Evolutionary conservation across 2,888 invertebrate species (phyloP).

Genomic region (Orthosia gothica): DNA sequence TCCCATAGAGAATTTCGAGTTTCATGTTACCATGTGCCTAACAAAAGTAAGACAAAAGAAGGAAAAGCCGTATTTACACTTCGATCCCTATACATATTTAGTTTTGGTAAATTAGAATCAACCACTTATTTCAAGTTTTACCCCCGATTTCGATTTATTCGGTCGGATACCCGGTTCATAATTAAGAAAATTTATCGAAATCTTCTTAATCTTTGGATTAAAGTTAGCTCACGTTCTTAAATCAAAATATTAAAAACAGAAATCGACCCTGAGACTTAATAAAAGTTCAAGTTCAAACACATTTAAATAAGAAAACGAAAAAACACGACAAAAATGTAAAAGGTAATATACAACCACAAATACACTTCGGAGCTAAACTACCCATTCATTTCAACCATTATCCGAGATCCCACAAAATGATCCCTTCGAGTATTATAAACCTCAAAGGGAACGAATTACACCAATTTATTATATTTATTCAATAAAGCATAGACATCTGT

Average conservation of each 20-base stretch:
- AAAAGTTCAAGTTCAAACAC: not conserved
- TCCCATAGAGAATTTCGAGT: not conserved
- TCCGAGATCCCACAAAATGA: constrained; percentile 16
- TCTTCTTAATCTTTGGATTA: too few relatives aligned
- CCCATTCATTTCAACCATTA: constrained; percentile 7
- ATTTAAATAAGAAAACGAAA: not conserved
- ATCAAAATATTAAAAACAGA: too few relatives aligned
- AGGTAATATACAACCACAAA: not conserved
- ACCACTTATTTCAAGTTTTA: too few relatives aligned
- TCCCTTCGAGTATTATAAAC: constrained; percentile 18
- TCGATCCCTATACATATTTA: too few relatives aligned
- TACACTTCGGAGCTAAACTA: not conserved
- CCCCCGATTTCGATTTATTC: too few relatives aligned
- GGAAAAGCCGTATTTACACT: too few relatives aligned
- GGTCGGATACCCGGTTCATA: too few relatives aligned
- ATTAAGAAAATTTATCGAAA: too few relatives aligned
- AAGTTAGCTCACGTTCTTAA: too few relatives aligned
- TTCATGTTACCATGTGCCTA: not conserved
- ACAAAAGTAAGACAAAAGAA: not conserved
- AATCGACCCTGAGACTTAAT: not conserved
- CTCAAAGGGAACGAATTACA: constrained; percentile 17
- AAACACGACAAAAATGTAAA: constrained; percentile 2
- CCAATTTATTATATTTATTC: constrained; percentile 41
- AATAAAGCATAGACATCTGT: constrained; percentile 43
- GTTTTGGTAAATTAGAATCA: too few relatives aligned